Conservation (phyloP, 2,797 vertebrate genomes). For the Pantherophis alleghaniensis region DNA sequence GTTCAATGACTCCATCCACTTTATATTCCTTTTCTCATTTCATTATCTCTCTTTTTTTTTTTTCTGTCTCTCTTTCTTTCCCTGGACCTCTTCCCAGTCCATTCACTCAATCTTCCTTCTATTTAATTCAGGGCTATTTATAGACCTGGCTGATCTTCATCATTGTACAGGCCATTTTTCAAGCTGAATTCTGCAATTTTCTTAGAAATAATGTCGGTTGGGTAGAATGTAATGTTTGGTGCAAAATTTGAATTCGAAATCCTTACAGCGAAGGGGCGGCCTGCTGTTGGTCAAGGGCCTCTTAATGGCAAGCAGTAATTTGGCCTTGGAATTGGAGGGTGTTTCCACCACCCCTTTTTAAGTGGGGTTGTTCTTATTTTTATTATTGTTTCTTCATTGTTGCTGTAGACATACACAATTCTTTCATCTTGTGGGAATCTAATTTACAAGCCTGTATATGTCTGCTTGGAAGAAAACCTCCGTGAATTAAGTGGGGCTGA, state of each 20-base stretch:
- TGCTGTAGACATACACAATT: neutral
- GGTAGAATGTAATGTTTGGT: neutral
- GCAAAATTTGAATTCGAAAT: neutral
- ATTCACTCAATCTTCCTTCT: conserved; percentile 31
- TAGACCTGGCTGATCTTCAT: conserved; percentile 19
- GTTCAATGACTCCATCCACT: neutral
- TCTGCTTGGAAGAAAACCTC: neutral
- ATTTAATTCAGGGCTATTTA: conserved; percentile 39
- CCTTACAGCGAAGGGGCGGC: neutral
- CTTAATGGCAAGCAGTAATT: neutral
- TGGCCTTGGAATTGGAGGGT: neutral
- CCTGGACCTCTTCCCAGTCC: conserved; percentile 26
- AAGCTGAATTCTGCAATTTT: conserved; percentile 23
- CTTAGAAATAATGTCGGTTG: conserved; percentile 28
- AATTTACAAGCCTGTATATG: neutral
- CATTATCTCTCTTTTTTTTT: neutral
- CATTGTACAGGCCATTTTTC: conserved; percentile 9
- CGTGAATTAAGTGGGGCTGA: neutral
- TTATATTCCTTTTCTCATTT: conserved; percentile 2
- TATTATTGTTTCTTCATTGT: neutral
- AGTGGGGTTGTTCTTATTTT: neutral
- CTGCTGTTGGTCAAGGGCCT: neutral
- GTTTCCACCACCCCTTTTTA: neutral
- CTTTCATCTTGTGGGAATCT: neutral
- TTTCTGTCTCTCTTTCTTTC: neutral